Evolutionary conservation across 2,113 vertebrate species (phyloP).

Genomic region (Pleuronectes platessa): DNA sequence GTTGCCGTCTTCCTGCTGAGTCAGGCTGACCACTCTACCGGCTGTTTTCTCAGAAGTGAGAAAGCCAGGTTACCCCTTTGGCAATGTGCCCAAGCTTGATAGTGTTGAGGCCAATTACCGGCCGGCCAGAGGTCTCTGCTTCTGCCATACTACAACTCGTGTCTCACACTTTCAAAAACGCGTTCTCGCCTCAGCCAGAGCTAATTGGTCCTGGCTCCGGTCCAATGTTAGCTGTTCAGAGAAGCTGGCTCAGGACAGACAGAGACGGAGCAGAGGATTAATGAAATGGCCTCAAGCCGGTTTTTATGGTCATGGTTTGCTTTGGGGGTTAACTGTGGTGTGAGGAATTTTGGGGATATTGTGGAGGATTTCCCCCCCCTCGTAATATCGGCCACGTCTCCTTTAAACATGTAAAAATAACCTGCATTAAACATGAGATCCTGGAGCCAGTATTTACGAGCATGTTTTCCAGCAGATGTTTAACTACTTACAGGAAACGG

Average conservation of each 20-base stretch:
- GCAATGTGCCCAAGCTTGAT: slow-evolving; percentile 61
- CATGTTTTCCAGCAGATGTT: slow-evolving; percentile 25
- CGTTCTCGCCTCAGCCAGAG: slow-evolving; percentile 10
- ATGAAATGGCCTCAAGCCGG: slow-evolving; percentile 19
- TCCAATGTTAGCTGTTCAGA: slow-evolving; percentile 58
- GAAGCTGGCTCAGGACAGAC: slow-evolving; percentile 9
- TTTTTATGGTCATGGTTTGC: slow-evolving; percentile 21
- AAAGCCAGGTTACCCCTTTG: slow-evolving; percentile 49
- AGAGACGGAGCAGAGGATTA: slow-evolving; percentile 35
- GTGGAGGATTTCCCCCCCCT: not conserved
- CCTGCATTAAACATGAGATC: not conserved
- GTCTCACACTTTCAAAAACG: slow-evolving; percentile 39
- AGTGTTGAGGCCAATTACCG: slow-evolving; percentile 38
- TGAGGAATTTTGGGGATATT: not conserved
- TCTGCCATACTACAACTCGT: slow-evolving; percentile 36
- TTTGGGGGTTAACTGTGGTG: slow-evolving; percentile 10
- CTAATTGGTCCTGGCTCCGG: slow-evolving; percentile 68
- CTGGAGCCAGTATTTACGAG: not conserved
- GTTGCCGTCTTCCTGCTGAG: slow-evolving; percentile 61
- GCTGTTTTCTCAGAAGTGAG: slow-evolving; percentile 14
- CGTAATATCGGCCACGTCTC: not conserved
- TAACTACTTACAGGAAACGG: slow-evolving; percentile 16
- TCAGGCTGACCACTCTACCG: not conserved
- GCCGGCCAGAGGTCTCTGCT: slow-evolving; percentile 35
- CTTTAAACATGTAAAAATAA: not conserved